Base-by-base conservation (phyloP, 2,888 invertebrate genomes). In the Onthophagus sagittarius region DNA sequence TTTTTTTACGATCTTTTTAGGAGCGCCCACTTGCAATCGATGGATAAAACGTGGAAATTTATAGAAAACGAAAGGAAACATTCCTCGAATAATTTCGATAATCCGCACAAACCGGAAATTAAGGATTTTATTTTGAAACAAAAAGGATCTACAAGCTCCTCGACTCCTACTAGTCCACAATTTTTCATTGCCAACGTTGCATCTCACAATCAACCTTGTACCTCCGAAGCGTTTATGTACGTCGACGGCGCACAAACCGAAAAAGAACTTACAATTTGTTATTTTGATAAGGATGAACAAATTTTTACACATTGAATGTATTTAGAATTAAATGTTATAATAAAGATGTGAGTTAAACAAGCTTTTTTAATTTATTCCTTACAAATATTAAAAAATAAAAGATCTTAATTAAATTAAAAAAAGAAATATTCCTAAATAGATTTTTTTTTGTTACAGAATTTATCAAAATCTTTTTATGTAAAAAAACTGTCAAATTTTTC, bases 151-250 rank as follows among this genome's bases (percentile, higher is more conserved):
- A 72, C 74, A 15, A 65, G 67, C 33, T 62, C 74, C 9, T 75
- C 75, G 4, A 72, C 70, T 39, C n/a, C 32, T 2, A 23, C 23
- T 23, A 23, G 31, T 5, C 73, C 75, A 0, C 75, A 76, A 69
- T 77, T 72, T 73, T 77, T 76, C 64, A 77, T 77, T 11, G 76
- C 76, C 33, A 75, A 71, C 33, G 77, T 77, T 9, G 3, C 74
- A 9, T 15, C 15, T 31, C 64, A 69, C 15, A 71, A 69, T 31
- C 53, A 11, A 6, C 74, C 74, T 63, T 73, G 73, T 64, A 76
- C 75, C 4, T 63, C 76, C 0, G 77, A 77, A 71, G 77, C 75
- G 9, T 77, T 77, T 70, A 62, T 77, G 33, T 76, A 71, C 39
- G 77, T 77, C 6, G 77, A 76, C 23, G 75, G 75, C 5, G 75